Evolutionary conservation across 2,113 vertebrate genomes (phyloP), one percentile per base, ranked within the genome.

Genomic region (Saguinus midas): DNA sequence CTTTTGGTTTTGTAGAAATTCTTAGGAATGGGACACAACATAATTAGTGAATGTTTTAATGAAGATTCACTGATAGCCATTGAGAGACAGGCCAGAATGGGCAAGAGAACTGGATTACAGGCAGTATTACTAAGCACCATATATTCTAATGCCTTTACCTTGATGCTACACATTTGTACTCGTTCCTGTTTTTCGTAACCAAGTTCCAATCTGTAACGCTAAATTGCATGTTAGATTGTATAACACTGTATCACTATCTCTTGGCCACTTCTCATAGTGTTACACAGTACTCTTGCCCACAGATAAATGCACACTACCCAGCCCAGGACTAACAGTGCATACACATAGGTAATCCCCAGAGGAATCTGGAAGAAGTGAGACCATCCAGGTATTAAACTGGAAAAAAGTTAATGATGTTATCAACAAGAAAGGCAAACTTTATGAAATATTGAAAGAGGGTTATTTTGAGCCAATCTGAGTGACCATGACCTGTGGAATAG

Each of bases 11-110:
- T 94, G 4, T 2, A 85, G 48, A 92, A 91, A 87, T 80, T 82
- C n/a, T 3, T 84, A 72, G 83, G 35, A 50, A 92, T 4, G 1
- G 9, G 0, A 0, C 2, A 43, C 9, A 90, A 78, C 0, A 8
- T 70, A 66, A 76, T 89, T 78, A 78, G 16, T 43, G 25, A 78
- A 61, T 64, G 12, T 43, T 43, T 82, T 43, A 76, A 6, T 66
- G 48, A 96, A 78, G 37, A 83, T 61, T 92, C 73, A 95, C 8
- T 86, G 66, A 70, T 18, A 95, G 27, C 14, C 52, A 40, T 3
- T 48, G n/a, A 75, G 55, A 95, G 12, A 58, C 14, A 35, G 23
- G 6, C 8, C n/a, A 79, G 8, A 17, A 3, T 25, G 23, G 55
- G 12, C 5, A 86, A 48, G 6, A 48, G 57, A 68, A 37, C 6